Evolutionary conservation across 2,888 invertebrate genomes (phyloP).

Genomic region (Oxystoma pomonae): DNA sequence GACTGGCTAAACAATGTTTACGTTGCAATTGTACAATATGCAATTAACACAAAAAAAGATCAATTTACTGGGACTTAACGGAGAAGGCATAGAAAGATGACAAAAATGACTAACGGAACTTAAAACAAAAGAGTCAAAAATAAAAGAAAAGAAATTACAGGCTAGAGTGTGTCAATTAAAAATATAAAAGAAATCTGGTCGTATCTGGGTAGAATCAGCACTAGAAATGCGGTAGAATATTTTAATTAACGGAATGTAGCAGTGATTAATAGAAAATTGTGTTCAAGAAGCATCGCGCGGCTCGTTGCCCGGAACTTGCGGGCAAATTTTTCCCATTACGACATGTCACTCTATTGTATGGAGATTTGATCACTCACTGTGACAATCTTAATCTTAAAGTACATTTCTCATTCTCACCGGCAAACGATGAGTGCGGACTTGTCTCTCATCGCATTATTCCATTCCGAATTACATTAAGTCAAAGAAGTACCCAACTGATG

Average conservation of each 20-base stretch:
- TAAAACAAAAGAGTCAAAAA: no score
- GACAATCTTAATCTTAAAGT: conserved; percentile 46
- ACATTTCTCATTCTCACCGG: conserved; percentile 30
- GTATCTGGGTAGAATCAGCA: conserved; percentile 26
- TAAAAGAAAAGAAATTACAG: neutral
- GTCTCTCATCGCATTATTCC: neutral
- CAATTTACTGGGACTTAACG: no score
- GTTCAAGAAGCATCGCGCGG: conserved; percentile 44
- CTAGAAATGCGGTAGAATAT: conserved; percentile 44
- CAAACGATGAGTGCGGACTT: neutral
- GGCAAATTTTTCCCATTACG: conserved; percentile 45
- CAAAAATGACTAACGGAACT: no score
- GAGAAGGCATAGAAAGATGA: no score
- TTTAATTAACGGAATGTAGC: conserved; percentile 50
- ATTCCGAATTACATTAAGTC: neutral
- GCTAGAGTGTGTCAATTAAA: neutral
- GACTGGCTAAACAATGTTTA: no score
- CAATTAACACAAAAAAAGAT: no score
- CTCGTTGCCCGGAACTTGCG: conserved; percentile 39
- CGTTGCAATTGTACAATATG: no score
- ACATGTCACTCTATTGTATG: conserved; percentile 51
- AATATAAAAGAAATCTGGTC: neutral
- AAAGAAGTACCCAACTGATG: neutral
- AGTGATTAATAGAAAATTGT: conserved; percentile 47
- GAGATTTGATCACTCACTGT: conserved; percentile 47